A percentile compares a stretch with the other conserved stretches of the same genome.
phyloP scores from a whole-genome alignment of 92 coral and sea anemone genomes.

The Phymanthus crucifer region DNA sequence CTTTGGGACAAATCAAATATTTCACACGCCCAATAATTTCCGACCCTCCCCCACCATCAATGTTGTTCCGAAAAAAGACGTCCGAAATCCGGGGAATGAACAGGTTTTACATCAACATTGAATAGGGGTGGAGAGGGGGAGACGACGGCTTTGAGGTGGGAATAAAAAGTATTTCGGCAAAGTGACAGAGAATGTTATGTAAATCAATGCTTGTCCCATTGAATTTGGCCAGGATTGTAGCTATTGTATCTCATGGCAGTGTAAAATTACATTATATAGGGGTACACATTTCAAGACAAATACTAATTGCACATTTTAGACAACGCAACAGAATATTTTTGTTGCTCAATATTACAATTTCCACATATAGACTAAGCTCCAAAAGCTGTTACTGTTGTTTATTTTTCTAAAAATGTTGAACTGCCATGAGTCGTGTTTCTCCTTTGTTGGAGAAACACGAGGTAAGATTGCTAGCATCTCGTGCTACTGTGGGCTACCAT shows the following conservation, averaged over 20 bases:
- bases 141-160: no score
- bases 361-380: neutral
- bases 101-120: no score
- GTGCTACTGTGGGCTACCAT: neutral
- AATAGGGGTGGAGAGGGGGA: no score
- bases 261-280: neutral
- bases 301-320: neutral
- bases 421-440: neutral
- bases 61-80: no score
- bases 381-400: conserved; percentile 13
- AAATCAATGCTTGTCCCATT: no score
- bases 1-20: no score
- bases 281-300: neutral
- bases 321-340: neutral
- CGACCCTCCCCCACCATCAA: no score
- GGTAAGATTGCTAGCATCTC: neutral
- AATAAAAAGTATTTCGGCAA: no score
- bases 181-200: no score
- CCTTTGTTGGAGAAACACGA: neutral
- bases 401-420: conserved; percentile 8
- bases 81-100: no score
- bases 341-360: neutral
- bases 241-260: neutral
- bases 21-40: no score
- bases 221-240: no score